These are phyloP conservation scores for Luffia ferchaultella DNA, from an alignment of 2,888 invertebrate genomes.

Conservation along the genomic window DNA sequence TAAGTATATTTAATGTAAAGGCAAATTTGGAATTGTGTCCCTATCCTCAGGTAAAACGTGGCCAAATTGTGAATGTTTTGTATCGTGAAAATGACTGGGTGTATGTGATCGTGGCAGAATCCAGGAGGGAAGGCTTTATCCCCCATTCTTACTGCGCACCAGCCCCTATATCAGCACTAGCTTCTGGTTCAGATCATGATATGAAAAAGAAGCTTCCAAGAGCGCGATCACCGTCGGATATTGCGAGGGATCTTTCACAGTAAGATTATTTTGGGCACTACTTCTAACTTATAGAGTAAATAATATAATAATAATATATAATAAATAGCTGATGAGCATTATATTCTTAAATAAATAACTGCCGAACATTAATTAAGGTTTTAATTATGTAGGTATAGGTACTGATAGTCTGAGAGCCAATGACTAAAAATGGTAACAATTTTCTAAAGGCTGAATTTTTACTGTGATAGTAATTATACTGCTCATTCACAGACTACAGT, in stretches of 20 bases:
- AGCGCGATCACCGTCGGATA: constrained; percentile 65
- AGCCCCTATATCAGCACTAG: constrained; percentile 75
- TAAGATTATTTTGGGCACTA: constrained; percentile 23
- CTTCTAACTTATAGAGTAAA: background rate
- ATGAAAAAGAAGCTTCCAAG: constrained; percentile 89
- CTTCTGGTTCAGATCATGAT: constrained; percentile 69
- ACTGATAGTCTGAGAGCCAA: too few relatives aligned
- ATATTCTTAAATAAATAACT: too few relatives aligned
- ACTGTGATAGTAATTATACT: too few relatives aligned
- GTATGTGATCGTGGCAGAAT: constrained; percentile 91
- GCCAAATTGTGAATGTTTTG: constrained; percentile 92
- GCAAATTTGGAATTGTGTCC: too few relatives aligned
- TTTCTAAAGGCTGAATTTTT: too few relatives aligned
- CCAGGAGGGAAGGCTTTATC: constrained; percentile 92
- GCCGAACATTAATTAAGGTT: too few relatives aligned
- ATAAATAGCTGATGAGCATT: too few relatives aligned
- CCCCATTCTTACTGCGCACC: constrained; percentile 94
- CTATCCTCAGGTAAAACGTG: constrained; percentile 72
- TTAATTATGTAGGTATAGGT: too few relatives aligned
- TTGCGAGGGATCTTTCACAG: constrained; percentile 68
- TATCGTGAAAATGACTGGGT: constrained; percentile 98
- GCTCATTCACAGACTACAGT: too few relatives aligned
- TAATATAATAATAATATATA: too few relatives aligned
- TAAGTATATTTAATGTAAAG: too few relatives aligned
- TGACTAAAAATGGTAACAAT: too few relatives aligned